Evolutionary conservation across 2,797 vertebrate species (phyloP).

Genomic region (Clarias platycephalus): DNA sequence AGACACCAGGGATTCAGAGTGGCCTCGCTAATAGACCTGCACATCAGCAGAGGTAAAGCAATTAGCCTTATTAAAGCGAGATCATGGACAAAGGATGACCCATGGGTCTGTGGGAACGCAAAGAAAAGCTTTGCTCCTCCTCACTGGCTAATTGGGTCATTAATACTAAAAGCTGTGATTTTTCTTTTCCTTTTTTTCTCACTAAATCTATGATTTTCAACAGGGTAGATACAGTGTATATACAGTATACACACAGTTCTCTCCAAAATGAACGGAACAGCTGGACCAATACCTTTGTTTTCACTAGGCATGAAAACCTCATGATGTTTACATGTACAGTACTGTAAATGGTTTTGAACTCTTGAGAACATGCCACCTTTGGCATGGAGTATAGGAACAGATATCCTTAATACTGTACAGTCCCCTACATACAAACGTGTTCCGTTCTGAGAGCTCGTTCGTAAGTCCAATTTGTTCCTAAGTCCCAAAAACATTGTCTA

Average conservation of each 20-base stretch:
- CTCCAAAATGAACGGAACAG: not conserved
- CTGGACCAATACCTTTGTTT: not conserved
- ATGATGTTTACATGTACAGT: too few relatives aligned
- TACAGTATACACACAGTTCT: not conserved
- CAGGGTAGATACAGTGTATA: not conserved
- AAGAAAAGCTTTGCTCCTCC: constrained; percentile 40
- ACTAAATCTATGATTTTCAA: not conserved
- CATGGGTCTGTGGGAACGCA: constrained; percentile 59
- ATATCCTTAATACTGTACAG: too few relatives aligned
- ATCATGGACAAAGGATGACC: constrained; percentile 69
- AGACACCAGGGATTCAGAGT: constrained; percentile 62
- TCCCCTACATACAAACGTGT: too few relatives aligned
- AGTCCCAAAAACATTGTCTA: too few relatives aligned
- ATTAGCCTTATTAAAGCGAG: constrained; percentile 74
- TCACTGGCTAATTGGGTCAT: constrained; percentile 25
- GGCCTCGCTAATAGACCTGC: constrained; percentile 72
- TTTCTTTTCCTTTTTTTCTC: not conserved
- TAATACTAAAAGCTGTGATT: constrained; percentile 29
- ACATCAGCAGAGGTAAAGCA: constrained; percentile 71
- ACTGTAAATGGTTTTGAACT: too few relatives aligned
- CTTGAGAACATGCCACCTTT: too few relatives aligned
- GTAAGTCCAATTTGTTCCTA: too few relatives aligned
- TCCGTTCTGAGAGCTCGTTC: too few relatives aligned
- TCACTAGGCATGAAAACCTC: not conserved
- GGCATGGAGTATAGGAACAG: too few relatives aligned